phyloP scores from a whole-genome alignment of 1,140 invertebrate species.

The Magallana angulata region DNA sequence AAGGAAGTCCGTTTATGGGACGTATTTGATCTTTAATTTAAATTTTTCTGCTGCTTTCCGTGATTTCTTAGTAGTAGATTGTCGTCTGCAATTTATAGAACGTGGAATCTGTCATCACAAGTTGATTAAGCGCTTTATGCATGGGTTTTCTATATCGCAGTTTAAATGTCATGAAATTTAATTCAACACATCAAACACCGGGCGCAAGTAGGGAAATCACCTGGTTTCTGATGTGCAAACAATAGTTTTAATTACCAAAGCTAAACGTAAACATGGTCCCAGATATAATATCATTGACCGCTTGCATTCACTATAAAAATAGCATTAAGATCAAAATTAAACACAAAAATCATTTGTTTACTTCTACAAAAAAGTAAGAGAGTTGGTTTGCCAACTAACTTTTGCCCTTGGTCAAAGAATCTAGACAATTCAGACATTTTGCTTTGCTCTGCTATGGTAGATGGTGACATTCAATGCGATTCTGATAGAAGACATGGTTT shows the following conservation, averaged over 20 bases:
- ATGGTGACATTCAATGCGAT: neutral
- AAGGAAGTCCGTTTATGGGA: neutral
- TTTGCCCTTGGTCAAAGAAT: neutral
- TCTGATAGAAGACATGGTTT: neutral
- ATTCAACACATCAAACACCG: neutral
- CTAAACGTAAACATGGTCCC: too few relatives aligned
- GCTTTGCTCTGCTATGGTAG: neutral
- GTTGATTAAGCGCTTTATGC: neutral
- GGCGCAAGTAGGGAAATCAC: neutral
- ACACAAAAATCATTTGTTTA: too few relatives aligned
- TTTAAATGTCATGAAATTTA: neutral
- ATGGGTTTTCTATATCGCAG: conserved; percentile 4
- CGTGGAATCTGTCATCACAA: neutral
- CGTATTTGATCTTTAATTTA: neutral
- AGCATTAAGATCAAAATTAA: too few relatives aligned
- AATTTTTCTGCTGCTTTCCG: neutral
- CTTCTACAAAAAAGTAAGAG: neutral
- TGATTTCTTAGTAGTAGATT: neutral
- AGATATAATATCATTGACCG: too few relatives aligned
- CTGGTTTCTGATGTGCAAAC: neutral
- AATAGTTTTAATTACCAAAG: too few relatives aligned
- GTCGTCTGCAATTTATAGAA: conserved; percentile 19
- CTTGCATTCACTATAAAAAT: too few relatives aligned
- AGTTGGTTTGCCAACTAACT: neutral
- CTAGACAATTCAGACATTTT: neutral